Evolutionary conservation across 2,888 invertebrate species (phyloP).

Genomic region (Xylota segnis): DNA sequence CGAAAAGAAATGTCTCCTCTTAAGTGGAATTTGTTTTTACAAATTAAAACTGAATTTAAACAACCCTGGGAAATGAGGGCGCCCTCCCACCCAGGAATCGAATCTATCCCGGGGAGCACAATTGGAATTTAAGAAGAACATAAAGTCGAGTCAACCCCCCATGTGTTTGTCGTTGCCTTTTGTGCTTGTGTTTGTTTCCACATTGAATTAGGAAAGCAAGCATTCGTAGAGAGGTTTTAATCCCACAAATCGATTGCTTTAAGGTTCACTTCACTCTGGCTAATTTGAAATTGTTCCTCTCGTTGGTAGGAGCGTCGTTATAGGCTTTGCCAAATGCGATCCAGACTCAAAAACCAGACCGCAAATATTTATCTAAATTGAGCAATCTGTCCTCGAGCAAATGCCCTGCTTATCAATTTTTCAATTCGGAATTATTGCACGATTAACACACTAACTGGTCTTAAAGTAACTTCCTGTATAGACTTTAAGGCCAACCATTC

Average conservation of each 20-base stretch:
- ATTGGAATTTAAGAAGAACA: slow-evolving; percentile 63
- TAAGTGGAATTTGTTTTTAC: slow-evolving; percentile 58
- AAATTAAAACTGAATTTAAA: slow-evolving; percentile 63
- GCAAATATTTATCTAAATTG: slow-evolving; percentile 22
- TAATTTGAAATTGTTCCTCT: slow-evolving; percentile 34
- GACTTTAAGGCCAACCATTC: slow-evolving; percentile 35
- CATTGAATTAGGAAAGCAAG: slow-evolving; percentile 45
- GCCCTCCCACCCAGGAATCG: slow-evolving; percentile 14
- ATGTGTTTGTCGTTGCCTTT: slow-evolving; percentile 4
- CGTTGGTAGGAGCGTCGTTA: not conserved
- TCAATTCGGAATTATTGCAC: slow-evolving; percentile 36
- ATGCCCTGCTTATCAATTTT: slow-evolving; percentile 11
- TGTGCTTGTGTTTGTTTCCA: slow-evolving; percentile 27
- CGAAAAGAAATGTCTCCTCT: slow-evolving; percentile 5
- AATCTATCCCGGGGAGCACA: slow-evolving; percentile 40
- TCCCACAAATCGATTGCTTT: slow-evolving; percentile 59
- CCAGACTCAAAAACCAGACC: slow-evolving; percentile 8
- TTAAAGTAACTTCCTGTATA: slow-evolving; percentile 16
- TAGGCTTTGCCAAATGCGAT: slow-evolving; percentile 11
- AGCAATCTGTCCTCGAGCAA: not conserved
- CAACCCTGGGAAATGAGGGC: slow-evolving; percentile 43
- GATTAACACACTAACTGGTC: slow-evolving; percentile 26
- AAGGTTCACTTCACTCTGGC: slow-evolving; percentile 48
- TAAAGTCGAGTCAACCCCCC: slow-evolving; percentile 43
- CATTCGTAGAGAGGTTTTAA: slow-evolving; percentile 43